Base-by-base conservation (phyloP, 2,113 vertebrate species). In the Cyrtonyx montezumae region DNA sequence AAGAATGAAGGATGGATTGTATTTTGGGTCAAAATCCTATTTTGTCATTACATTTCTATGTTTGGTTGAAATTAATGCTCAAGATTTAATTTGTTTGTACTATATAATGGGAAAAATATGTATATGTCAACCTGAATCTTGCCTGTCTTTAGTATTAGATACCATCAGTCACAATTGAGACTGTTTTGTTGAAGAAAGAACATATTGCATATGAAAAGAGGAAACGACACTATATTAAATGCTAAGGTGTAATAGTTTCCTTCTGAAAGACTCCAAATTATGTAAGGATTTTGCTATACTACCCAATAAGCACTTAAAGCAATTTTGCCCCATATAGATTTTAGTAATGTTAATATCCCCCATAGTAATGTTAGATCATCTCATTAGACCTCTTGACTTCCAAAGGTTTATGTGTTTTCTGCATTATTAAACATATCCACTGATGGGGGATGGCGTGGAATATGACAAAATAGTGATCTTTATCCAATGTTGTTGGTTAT, bases 381-480 rank as follows among this genome's bases (percentile, higher is more conserved):
- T 63, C 45, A 18, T 45, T 25, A 56, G 56, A 66, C 25, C 36
- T 79, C 67, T n/a, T 71, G 46, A 34, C 43, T 94, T 69, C 55
- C 22, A 32, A 65, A 87, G 67, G 22, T 69, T 76, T 73, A 6
- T 79, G 36, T 86, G 45, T 76, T 92, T 49, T 56, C 43, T 88
- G 70, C 5, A 1, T 88, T 90, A 73, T n/a, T 92, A 69, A 95
- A 88, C 69, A 63, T 45, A 23, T 70, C 12, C 28, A 15, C 43
- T 79, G 49, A 32, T 43, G 11, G 7, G 5, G 21, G 55, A 21
- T 43, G 11, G 11, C 15, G 23, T 19, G n/a, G 9, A 46, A 25
- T n/a, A 21, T 49, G 88, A 76, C 62, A 84, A 69, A 94, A 75
- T 3, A 0, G 34, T 94, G 93, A 92, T 91, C 91, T 96, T 96